phyloP scores from a whole-genome alignment of 2,888 invertebrate genomes.

The Rhagonycha lutea region DNA sequence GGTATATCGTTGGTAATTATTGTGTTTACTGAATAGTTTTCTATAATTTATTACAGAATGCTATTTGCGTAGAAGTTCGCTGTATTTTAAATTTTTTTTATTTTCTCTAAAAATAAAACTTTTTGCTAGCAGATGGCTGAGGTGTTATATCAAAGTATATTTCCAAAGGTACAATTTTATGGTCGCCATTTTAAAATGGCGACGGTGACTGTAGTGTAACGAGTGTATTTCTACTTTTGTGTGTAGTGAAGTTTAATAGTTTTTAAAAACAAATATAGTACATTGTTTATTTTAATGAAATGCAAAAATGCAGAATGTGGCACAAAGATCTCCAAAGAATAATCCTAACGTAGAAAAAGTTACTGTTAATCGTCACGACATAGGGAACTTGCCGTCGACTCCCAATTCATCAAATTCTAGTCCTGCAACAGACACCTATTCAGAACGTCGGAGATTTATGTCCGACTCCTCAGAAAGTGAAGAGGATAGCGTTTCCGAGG shows the following conservation, averaged over 20 bases:
- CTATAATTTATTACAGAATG: neutral
- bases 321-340: slow-evolving; percentile 75
- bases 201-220: slow-evolving; percentile 65
- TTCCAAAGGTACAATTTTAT: slow-evolving; percentile 33
- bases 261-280: slow-evolving; percentile 49
- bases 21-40: too few relatives aligned
- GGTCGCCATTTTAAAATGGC: slow-evolving; percentile 80
- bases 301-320: slow-evolving; percentile 92
- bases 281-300: slow-evolving; percentile 62
- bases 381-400: slow-evolving; percentile 74
- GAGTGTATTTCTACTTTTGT: slow-evolving; percentile 61
- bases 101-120: neutral
- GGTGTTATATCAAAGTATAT: neutral
- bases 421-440: slow-evolving; percentile 84
- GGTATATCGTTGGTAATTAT: too few relatives aligned
- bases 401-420: slow-evolving; percentile 81
- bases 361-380: slow-evolving; percentile 70
- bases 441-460: slow-evolving; percentile 86
- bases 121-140: slow-evolving; percentile 5
- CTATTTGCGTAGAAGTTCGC: neutral
- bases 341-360: slow-evolving; percentile 81
- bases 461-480: slow-evolving; percentile 95
- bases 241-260: slow-evolving; percentile 49
- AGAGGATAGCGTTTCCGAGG: slow-evolving; percentile 95
- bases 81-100: neutral